Percentiles rank a stretch among this genome's conserved stretches.
phyloP scores from a whole-genome alignment of 1,140 invertebrate genomes.

The Sipha flava region DNA sequence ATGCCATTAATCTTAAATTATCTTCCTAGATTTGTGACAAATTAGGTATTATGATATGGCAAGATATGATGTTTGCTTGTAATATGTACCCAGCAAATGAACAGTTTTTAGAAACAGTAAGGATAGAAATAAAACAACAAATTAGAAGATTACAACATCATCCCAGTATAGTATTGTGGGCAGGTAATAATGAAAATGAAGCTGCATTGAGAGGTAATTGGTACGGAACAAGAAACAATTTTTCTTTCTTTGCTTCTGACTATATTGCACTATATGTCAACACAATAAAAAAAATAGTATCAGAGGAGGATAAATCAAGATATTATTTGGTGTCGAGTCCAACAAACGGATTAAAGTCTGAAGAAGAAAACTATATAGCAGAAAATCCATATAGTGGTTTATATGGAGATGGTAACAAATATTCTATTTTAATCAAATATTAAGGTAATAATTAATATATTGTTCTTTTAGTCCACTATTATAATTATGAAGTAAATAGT shows the following conservation, averaged over 20 bases:
- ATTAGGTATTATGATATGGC: conserved; percentile 77
- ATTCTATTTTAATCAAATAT: not conserved
- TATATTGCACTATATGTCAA: conserved; percentile 81
- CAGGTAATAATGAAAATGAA: conserved; percentile 98
- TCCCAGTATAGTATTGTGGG: conserved; percentile 79
- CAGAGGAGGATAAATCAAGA: conserved; percentile 53
- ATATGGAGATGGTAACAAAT: conserved; percentile 74
- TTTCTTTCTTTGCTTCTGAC: conserved; percentile 60
- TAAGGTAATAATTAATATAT: too few relatives aligned
- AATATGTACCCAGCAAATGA: conserved; percentile 79
- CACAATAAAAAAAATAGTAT: conserved; percentile 61
- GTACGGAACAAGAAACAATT: conserved; percentile 59
- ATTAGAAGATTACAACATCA: conserved; percentile 77
- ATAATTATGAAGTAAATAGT: conserved; percentile 73
- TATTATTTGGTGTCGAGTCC: conserved; percentile 82
- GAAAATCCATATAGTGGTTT: conserved; percentile 63
- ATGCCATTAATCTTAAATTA: not conserved
- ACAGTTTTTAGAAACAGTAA: conserved; percentile 65
- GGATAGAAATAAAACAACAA: conserved; percentile 73
- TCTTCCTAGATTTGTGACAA: conserved; percentile 55
- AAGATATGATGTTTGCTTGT: conserved; percentile 97
- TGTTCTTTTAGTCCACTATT: conserved; percentile 80
- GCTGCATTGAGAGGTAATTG: conserved; percentile 74
- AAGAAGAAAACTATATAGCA: conserved; percentile 62
- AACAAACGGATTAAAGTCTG: conserved; percentile 73